phyloP scores from a whole-genome alignment of 2,113 vertebrate species.

The Clinocottus analis region DNA sequence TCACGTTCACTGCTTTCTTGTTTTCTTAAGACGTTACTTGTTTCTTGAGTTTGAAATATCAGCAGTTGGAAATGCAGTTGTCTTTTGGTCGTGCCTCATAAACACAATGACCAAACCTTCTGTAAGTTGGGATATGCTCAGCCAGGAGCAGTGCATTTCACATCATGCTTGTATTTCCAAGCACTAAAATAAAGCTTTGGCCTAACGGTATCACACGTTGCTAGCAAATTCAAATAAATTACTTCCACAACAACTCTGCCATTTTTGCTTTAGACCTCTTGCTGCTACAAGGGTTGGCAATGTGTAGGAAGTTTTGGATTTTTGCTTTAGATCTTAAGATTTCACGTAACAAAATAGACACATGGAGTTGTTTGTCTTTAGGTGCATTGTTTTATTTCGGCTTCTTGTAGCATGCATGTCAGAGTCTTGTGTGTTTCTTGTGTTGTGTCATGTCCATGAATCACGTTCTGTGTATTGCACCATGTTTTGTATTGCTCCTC shows the following conservation, averaged over 20 bases:
- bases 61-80: slow-evolving; percentile 43
- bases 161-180: slow-evolving; percentile 37
- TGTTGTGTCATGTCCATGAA: slow-evolving; percentile 52
- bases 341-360: not conserved
- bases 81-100: not conserved
- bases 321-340: not conserved
- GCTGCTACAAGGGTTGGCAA: slow-evolving; percentile 15
- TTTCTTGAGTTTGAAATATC: slow-evolving; percentile 34
- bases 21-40: slow-evolving; percentile 8
- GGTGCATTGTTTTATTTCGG: not conserved
- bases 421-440: slow-evolving; percentile 40
- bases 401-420: slow-evolving; percentile 52
- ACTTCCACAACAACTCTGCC: slow-evolving; percentile 24
- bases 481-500: slow-evolving; percentile 67
- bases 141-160: slow-evolving; percentile 23
- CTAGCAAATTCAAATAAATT: slow-evolving; percentile 11
- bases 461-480: slow-evolving; percentile 49
- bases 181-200: slow-evolving; percentile 20
- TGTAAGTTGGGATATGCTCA: slow-evolving; percentile 7
- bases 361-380: not conserved
- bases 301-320: slow-evolving; percentile 9
- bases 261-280: slow-evolving; percentile 15
- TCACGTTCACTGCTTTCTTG: slow-evolving; percentile 26
- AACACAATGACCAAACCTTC: not conserved
- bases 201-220: slow-evolving; percentile 16